Evolutionary conservation across 2,888 invertebrate species (phyloP).

Genomic region (Melieria crassipennis): DNA sequence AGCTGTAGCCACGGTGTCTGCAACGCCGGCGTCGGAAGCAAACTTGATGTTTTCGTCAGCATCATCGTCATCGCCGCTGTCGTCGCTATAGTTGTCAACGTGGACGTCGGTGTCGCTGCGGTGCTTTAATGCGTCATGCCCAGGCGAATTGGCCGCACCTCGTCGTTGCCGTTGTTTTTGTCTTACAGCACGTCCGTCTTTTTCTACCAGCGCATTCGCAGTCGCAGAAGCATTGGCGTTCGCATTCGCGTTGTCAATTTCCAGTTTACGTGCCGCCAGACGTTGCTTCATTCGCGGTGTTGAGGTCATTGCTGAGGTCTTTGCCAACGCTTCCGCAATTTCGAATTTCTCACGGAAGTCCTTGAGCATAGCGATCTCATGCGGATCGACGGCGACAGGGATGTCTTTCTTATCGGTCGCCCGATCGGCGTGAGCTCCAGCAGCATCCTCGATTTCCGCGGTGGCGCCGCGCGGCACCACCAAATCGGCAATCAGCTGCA

Average conservation of each 20-base stretch:
- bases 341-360: constrained; percentile 67
- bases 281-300: constrained; percentile 68
- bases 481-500: constrained; percentile 32
- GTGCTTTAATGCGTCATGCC: constrained; percentile 40
- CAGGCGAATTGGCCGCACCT: constrained; percentile 2
- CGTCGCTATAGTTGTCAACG: constrained; percentile 40
- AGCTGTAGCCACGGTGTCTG: constrained; percentile 48
- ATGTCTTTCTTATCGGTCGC: constrained; percentile 17
- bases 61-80: constrained; percentile 24
- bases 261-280: constrained; percentile 69
- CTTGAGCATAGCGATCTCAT: constrained; percentile 52
- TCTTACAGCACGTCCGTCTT: constrained; percentile 7
- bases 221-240: constrained; percentile 40
- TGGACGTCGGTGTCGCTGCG: constrained; percentile 24
- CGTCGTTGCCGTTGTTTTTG: constrained; percentile 7
- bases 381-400: constrained; percentile 39
- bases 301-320: constrained; percentile 70
- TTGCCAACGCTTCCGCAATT: constrained; percentile 71
- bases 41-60: constrained; percentile 6
- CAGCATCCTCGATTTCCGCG: not conserved
- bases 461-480: constrained; percentile 23
- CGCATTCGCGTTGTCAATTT: constrained; percentile 66
- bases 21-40: constrained; percentile 26
- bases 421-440: constrained; percentile 17
- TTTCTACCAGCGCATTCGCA: constrained; percentile 19